Base-by-base conservation (phyloP, 2,888 invertebrate genomes). In the Drosophila nr. medialis region DNA sequence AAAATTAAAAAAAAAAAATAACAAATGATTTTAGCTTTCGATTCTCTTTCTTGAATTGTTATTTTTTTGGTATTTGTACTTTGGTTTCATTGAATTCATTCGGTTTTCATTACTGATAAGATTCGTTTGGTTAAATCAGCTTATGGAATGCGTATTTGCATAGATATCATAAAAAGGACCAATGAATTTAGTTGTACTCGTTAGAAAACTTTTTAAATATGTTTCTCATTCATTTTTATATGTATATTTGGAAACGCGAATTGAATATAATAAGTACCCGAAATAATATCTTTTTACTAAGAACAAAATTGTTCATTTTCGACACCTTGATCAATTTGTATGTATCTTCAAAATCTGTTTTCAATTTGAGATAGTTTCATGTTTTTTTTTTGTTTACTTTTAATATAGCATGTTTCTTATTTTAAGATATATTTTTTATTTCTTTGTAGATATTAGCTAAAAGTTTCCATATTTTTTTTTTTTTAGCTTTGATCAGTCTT, bases 401-500 rank as follows among this genome's bases (percentile, higher is more conserved):
- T 27, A 27, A 11, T 34, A 55, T 71, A n/a, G 24, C 15, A 27
- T 76, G 32, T 24, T 51, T 56, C 42, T 50, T 49, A 64, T n/a
- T 48, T 29, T 8, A 15, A 24, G n/a, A 68, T 69, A 53, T 58
- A 65, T 63, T n/a, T 51, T 13, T 51, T 45, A 34, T 40, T 72
- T 55, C 40, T 49, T 74, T 56, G 53, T 54, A 27, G 40, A 49
- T 56, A 30, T 64, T 58, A 18, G 29, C 29, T 59, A 55, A 50
- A 60, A 64, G 59, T 30, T 48, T 15, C 21, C 2, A 38, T 38
- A 0, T 36, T 49, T 45, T 53, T 71, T 45, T 53, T 71, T 55
- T 42, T 59, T 64, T 58, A 38, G n/a, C 34, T 38, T 75, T 63
- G 7, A 63, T 79, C 80, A 79, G 81, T 87, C 70, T 68, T 73